Conservation (phyloP, 1,140 invertebrate genomes). For the Carcinoscorpius rotundicauda region DNA sequence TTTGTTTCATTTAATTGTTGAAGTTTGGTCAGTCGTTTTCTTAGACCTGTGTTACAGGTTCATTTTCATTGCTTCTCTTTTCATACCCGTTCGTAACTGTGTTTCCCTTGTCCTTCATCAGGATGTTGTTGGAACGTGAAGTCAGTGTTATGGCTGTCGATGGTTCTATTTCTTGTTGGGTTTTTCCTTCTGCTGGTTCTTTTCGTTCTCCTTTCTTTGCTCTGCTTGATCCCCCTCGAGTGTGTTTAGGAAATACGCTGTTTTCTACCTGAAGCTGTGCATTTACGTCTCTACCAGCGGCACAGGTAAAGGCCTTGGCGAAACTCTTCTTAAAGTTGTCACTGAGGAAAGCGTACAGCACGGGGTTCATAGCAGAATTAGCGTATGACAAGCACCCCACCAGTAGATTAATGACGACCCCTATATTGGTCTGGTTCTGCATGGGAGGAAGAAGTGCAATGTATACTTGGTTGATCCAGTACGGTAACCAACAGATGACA, state of each 20-base stretch:
- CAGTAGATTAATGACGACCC: conserved; percentile 63
- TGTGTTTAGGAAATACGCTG: conserved; percentile 63
- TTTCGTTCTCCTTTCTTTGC: not conserved
- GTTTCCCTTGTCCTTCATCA: conserved; percentile 16
- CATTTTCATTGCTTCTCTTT: conserved; percentile 14
- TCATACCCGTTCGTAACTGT: conserved; percentile 13
- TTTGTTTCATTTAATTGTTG: no score
- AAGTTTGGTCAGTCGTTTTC: no score
- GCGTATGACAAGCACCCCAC: conserved; percentile 84
- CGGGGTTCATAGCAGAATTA: conserved; percentile 95
- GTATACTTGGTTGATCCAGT: conserved; percentile 68
- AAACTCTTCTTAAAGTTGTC: conserved; percentile 94
- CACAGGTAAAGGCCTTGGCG: conserved; percentile 54
- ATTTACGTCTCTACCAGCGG: conserved; percentile 51
- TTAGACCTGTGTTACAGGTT: conserved; percentile 17
- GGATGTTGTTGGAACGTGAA: conserved; percentile 18
- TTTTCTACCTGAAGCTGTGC: conserved; percentile 77
- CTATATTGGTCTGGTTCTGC: conserved; percentile 52
- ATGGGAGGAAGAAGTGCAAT: conserved; percentile 22
- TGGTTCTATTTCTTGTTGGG: conserved; percentile 19
- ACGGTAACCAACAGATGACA: conserved; percentile 90
- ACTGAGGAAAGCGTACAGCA: conserved; percentile 85
- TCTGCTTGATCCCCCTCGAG: conserved; percentile 30
- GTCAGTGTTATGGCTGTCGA: conserved; percentile 24
- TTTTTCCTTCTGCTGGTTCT: conserved; percentile 7